phyloP scores from a whole-genome alignment of 2,888 invertebrate genomes.

The Zygogramma bicolorata region DNA sequence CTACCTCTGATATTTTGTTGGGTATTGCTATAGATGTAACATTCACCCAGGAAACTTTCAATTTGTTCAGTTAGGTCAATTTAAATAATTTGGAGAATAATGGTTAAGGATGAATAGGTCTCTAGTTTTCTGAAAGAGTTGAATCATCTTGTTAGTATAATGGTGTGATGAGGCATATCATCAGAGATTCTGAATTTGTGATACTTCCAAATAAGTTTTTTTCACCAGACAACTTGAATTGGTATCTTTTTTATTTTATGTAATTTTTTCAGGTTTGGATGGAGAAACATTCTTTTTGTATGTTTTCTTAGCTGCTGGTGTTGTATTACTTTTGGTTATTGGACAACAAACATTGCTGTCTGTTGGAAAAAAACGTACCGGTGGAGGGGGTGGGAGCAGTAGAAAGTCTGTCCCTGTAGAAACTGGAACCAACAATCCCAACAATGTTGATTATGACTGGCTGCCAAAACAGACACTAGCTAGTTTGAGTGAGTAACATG shows the following conservation, averaged over 20 bases:
- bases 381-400: conserved; percentile 66
- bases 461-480: conserved; percentile 91
- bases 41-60: too few relatives aligned
- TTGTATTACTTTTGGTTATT: conserved; percentile 86
- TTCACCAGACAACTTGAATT: background rate
- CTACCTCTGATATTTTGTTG: too few relatives aligned
- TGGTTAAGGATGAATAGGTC: too few relatives aligned
- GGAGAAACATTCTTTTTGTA: conserved; percentile 99
- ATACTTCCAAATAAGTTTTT: too few relatives aligned
- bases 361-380: conserved; percentile 79
- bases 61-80: too few relatives aligned
- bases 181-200: too few relatives aligned
- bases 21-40: too few relatives aligned
- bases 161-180: too few relatives aligned
- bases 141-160: too few relatives aligned
- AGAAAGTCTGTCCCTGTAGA: conserved; percentile 78
- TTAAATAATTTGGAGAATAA: too few relatives aligned
- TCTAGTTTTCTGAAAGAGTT: too few relatives aligned
- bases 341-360: conserved; percentile 91
- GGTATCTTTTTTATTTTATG: background rate
- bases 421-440: conserved; percentile 89
- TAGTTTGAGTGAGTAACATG: conserved; percentile 79
- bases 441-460: conserved; percentile 99
- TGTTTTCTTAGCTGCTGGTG: conserved; percentile 91
- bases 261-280: conserved; percentile 85